These are phyloP conservation scores for Scaptomyza graminum DNA, from an alignment of 1,140 invertebrate genomes.

Conservation along the genomic window DNA sequence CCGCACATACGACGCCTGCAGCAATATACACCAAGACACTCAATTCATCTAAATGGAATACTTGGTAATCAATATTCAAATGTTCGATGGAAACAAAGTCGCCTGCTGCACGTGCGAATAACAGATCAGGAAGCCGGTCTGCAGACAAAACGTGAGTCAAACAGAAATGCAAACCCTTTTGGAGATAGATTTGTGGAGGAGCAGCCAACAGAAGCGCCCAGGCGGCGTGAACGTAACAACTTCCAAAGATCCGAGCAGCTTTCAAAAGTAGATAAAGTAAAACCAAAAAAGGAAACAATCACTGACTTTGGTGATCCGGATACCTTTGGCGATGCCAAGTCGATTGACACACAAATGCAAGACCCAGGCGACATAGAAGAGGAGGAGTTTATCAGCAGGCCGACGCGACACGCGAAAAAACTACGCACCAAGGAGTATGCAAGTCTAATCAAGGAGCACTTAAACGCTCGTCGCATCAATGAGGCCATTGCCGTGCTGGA, in stretches of 20 bases:
- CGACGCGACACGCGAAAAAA: constrained; percentile 84
- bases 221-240: not conserved
- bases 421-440: constrained; percentile 87
- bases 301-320: constrained; percentile 43
- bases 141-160: constrained; percentile 55
- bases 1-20: constrained; percentile 32
- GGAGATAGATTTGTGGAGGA: constrained; percentile 1
- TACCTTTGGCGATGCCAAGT: constrained; percentile 50
- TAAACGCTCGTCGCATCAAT: constrained; percentile 86
- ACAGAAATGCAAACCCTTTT: constrained; percentile 40
- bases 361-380: constrained; percentile 85
- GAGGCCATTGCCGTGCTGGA: constrained; percentile 91
- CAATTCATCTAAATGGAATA: constrained; percentile 7
- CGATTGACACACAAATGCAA: not conserved
- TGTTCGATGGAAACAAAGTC: constrained; percentile 11
- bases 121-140: constrained; percentile 70
- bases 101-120: constrained; percentile 61
- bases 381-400: constrained; percentile 84
- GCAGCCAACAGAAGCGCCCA: not conserved
- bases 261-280: not conserved
- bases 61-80: not conserved
- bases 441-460: constrained; percentile 87
- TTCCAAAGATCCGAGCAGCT: not conserved
- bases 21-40: constrained; percentile 2
- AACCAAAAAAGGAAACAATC: constrained; percentile 1